Conservation (phyloP, 2,113 vertebrate genomes). For the Regulus satrapa region DNA sequence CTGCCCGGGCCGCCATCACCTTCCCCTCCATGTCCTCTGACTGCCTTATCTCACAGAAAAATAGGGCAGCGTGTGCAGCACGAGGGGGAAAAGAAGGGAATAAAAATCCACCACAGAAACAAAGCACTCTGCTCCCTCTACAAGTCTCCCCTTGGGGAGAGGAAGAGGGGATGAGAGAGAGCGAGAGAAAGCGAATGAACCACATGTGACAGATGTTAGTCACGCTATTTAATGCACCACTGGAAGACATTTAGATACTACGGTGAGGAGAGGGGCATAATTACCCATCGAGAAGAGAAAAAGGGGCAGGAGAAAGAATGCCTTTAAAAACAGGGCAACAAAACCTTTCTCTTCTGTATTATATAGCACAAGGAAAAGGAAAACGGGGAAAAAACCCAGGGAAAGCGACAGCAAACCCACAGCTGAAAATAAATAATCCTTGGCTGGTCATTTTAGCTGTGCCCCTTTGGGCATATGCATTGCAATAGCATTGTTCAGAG, state of each 20-base stretch:
- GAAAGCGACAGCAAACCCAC: neutral
- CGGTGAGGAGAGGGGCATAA: neutral
- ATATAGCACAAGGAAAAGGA: neutral
- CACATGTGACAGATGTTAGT: constrained; percentile 65
- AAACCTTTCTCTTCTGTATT: neutral
- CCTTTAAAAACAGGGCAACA: neutral
- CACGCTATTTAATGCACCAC: constrained; percentile 61
- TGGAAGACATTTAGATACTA: constrained; percentile 55
- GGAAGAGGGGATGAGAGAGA: constrained; percentile 26
- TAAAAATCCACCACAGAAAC: constrained; percentile 27
- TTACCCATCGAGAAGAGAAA: neutral
- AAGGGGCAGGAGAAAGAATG: neutral
- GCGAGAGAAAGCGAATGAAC: constrained; percentile 29
- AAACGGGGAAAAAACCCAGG: neutral
- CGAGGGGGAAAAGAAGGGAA: neutral
- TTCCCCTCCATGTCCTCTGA: neutral
- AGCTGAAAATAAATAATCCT: constrained; percentile 11
- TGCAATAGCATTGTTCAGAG: constrained; percentile 15
- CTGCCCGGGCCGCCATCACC: neutral
- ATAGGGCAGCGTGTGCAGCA: neutral
- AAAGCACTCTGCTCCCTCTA: neutral
- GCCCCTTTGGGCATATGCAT: constrained; percentile 45
- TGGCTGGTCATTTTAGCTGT: constrained; percentile 14
- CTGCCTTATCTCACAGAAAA: constrained; percentile 45
- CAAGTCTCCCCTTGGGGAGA: constrained; percentile 45